Evolutionary conservation across 1,140 invertebrate genomes (phyloP), one percentile per base, ranked within the genome.

Genomic region (Pseudomyrmex cubaensis): DNA sequence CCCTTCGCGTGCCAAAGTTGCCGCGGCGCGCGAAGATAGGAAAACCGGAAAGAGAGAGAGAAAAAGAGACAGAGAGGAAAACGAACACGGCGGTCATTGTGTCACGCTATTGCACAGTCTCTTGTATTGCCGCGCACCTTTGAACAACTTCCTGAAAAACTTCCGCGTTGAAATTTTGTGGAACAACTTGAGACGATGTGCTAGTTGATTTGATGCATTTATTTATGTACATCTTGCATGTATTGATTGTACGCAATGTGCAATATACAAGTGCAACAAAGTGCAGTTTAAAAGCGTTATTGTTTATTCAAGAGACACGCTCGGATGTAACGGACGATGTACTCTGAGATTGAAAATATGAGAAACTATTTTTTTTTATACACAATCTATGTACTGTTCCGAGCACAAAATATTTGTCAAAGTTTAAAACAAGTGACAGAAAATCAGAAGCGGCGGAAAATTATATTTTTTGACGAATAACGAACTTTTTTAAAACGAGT

Each of bases 1-100:
- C 59, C 50, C n/a, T 52, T 63, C 59, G 35, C 44, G 54, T 72
- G 76, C 54, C 66, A 15, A 80, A 80, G 66, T 72, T 72, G 12
- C 62, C n/a, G 44, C 44, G 76, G 10, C 50, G 50, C 50, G 35
- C 35, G n/a, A 70, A 50, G 52, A 61, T 57, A 35, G 76, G 35
- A 61, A 57, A 62, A 35, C 4, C 44, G 73, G 22, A 20, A 17
- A 8, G 25, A 4, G 25, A 25, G 25, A 25, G 25, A 25, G 0
- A 25, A 4, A 25, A 0, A 25, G 35, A 25, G 0, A 25, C 2
- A n/a, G 44, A 25, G 22, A 48, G 13, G 17, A 48, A 17, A 35
- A n/a, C 54, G 66, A 17, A 56, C 35, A 35, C 56, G 35, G 1
- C 67, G 35, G 35, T 59, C 64, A 22, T 48, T 57, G 52, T 57